Conservation (phyloP, 2,797 vertebrate genomes). For the Tolypeutes matacus region DNA sequence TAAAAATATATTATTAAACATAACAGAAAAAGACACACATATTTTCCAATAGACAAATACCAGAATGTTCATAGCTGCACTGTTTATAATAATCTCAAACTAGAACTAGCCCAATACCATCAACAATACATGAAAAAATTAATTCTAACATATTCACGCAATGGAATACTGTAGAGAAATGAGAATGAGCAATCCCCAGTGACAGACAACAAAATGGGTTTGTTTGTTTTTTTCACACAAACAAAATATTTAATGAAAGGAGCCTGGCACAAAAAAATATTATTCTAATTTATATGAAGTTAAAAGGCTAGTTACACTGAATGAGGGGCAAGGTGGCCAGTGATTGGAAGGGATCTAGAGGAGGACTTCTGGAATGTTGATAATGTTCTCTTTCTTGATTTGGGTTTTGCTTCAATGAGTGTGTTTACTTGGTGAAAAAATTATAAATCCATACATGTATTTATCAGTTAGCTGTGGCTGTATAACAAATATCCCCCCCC, state of each 20-base stretch:
- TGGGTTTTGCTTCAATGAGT: neutral
- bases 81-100: neutral
- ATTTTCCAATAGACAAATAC: neutral
- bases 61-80: neutral
- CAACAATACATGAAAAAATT: neutral
- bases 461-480: neutral
- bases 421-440: neutral
- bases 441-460: neutral
- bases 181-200: neutral
- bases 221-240: neutral
- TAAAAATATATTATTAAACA: slow-evolving; percentile 15
- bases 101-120: neutral
- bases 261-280: neutral
- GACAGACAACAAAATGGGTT: neutral
- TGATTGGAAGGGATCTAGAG: neutral
- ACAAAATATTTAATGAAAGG: neutral
- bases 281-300: neutral
- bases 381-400: neutral
- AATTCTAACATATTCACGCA: neutral
- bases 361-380: neutral
- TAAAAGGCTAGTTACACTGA: neutral
- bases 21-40: neutral
- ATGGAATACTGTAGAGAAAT: neutral
- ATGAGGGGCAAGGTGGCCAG: neutral
- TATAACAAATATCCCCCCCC: neutral